A percentile compares a stretch with the other conserved stretches of the same genome.
phyloP scores from a whole-genome alignment of 2,797 vertebrate species.

The Chaunax sp. region DNA sequence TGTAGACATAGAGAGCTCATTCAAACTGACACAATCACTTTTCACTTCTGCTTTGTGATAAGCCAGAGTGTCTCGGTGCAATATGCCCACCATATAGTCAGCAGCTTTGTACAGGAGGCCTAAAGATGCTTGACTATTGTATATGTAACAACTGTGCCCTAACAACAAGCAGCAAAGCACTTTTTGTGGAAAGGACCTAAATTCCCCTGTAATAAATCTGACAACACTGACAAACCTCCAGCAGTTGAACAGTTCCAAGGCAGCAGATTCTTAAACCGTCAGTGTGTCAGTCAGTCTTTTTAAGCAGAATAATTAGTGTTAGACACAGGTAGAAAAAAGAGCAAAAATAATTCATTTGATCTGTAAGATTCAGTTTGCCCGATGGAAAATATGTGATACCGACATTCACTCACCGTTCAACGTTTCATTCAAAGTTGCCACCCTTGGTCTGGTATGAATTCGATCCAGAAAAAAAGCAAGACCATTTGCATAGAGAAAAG shows the following conservation, averaged over 20 bases:
- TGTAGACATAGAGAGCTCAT: conserved; percentile 80
- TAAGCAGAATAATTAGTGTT: conserved; percentile 32
- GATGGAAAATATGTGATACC: conserved; percentile 9
- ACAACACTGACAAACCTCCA: conserved; percentile 33
- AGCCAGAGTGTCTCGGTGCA: conserved; percentile 64
- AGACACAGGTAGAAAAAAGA: conserved; percentile 12
- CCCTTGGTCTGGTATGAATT: background rate
- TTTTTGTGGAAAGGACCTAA: conserved; percentile 29
- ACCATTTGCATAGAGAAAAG: background rate
- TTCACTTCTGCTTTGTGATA: conserved; percentile 76
- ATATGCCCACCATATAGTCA: conserved; percentile 59
- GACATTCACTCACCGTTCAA: conserved; percentile 22
- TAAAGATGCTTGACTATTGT: conserved; percentile 21
- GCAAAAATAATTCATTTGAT: conserved; percentile 33
- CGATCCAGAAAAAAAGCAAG: background rate
- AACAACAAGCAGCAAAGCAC: conserved; percentile 9
- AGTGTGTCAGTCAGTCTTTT: conserved; percentile 27
- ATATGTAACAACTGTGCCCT: conserved; percentile 12
- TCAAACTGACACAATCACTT: conserved; percentile 82
- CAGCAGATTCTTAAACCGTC: conserved; percentile 37
- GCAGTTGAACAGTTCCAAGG: conserved; percentile 21
- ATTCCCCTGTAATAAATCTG: conserved; percentile 52
- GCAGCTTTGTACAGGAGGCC: conserved; percentile 34
- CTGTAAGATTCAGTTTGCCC: conserved; percentile 23
- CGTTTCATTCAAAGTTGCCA: conserved; percentile 5